Evolutionary conservation across 2,113 vertebrate species (phyloP).

Genomic region (Chaetops frenatus): DNA sequence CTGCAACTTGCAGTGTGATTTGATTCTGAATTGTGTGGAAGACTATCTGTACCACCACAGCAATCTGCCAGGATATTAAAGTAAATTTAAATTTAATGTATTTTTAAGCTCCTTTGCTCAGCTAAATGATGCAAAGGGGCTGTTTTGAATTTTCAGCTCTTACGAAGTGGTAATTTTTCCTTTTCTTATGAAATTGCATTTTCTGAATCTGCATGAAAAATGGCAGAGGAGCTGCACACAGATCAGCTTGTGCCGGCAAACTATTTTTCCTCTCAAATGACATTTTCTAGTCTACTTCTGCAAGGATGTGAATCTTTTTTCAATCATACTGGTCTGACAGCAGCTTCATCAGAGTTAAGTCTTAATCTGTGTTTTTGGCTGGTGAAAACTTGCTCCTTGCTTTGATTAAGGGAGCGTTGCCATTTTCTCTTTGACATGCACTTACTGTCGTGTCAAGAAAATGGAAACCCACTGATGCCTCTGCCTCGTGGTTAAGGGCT

Average conservation of each 20-base stretch:
- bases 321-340: constrained; percentile 19
- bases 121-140: not conserved
- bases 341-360: constrained; percentile 17
- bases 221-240: not conserved
- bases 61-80: not conserved
- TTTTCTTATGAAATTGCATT: constrained; percentile 4
- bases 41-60: not conserved
- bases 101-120: constrained; percentile 16
- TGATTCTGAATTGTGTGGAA: not conserved
- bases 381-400: not conserved
- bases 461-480: not conserved
- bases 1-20: not conserved
- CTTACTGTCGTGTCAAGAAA: not conserved
- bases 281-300: constrained; percentile 9
- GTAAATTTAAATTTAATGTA: constrained; percentile 9
- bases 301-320: constrained; percentile 41
- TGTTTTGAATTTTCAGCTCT: not conserved
- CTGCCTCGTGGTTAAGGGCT: not conserved
- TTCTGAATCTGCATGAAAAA: constrained; percentile 51
- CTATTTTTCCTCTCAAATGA: constrained; percentile 19
- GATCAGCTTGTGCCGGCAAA: constrained; percentile 7
- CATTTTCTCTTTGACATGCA: not conserved
- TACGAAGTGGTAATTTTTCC: not conserved
- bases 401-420: constrained; percentile 18
- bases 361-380: not conserved